Percentiles rank a stretch among this genome's conserved stretches.
Evolutionary conservation across 2,888 invertebrate genomes (phyloP).

Genomic region (Pyrochroa serraticornis): DNA sequence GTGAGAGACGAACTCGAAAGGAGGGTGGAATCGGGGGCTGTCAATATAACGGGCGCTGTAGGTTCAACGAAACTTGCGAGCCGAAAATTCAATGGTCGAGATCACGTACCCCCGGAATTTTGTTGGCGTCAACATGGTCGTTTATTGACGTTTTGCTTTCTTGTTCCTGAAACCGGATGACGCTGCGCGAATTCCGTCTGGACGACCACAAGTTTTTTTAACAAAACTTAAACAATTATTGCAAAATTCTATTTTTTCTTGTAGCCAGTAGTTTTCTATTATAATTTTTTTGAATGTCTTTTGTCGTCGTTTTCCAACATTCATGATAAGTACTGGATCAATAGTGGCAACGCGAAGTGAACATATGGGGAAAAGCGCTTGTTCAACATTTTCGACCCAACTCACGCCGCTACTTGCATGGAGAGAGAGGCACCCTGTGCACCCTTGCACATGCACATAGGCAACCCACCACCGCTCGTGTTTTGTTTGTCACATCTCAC

Average conservation of each 20-base stretch:
- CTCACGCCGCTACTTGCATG: neutral
- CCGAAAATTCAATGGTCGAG: conserved; percentile 6
- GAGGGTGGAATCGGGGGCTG: conserved; percentile 47
- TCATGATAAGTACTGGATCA: no score
- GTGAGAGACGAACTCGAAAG: conserved; percentile 27
- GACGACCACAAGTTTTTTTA: no score
- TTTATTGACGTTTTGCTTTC: no score
- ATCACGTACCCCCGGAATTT: no score
- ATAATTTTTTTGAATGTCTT: no score
- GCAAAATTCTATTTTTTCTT: no score
- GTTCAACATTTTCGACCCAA: conserved; percentile 2
- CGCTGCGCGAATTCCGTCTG: no score
- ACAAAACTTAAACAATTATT: no score
- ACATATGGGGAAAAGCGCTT: neutral
- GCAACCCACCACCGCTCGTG: conserved; percentile 30
- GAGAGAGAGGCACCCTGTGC: neutral
- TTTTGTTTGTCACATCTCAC: conserved; percentile 43
- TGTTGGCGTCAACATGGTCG: no score
- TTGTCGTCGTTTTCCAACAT: no score
- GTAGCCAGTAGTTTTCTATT: no score
- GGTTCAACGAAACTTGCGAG: conserved; percentile 22
- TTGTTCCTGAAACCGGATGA: no score
- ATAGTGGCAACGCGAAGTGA: neutral
- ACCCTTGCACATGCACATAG: conserved; percentile 9
- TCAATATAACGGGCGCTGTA: conserved; percentile 44